Conservation (phyloP, 2,888 invertebrate species). For the Acrocyrtus sp. region DNA sequence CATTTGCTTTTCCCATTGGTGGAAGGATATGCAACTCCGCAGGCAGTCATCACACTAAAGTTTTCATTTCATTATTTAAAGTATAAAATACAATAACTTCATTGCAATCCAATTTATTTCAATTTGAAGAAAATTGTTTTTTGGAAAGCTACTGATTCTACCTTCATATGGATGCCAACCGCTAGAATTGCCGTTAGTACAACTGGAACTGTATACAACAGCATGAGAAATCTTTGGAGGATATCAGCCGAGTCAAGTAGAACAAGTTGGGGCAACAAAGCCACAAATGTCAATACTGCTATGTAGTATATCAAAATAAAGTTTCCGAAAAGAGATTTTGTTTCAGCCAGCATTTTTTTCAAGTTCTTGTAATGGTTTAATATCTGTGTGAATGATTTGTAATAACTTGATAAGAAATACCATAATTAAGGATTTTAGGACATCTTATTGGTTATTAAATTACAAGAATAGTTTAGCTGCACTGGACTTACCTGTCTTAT, state of each 20-base stretch:
- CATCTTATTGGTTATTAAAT: no score
- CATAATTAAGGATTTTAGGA: not conserved
- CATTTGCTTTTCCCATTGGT: not conserved
- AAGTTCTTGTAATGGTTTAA: not conserved
- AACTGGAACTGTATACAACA: no score
- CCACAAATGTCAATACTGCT: not conserved
- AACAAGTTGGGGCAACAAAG: not conserved
- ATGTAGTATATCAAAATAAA: slow-evolving; percentile 3
- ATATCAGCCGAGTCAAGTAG: not conserved
- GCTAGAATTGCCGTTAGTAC: not conserved
- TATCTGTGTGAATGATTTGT: no score
- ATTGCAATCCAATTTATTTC: not conserved
- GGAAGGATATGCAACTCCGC: not conserved
- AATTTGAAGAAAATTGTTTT: not conserved
- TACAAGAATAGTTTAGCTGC: no score
- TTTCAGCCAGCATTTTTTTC: not conserved
- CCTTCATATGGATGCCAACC: not conserved
- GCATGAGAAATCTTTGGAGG: no score
- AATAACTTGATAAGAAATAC: not conserved
- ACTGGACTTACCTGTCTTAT: no score
- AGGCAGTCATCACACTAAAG: not conserved
- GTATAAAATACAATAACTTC: not conserved
- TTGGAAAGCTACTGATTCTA: not conserved
- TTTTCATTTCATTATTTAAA: not conserved
- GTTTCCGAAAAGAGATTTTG: not conserved